Conservation (phyloP, 2,113 vertebrate genomes). For the Labeo catla region DNA sequence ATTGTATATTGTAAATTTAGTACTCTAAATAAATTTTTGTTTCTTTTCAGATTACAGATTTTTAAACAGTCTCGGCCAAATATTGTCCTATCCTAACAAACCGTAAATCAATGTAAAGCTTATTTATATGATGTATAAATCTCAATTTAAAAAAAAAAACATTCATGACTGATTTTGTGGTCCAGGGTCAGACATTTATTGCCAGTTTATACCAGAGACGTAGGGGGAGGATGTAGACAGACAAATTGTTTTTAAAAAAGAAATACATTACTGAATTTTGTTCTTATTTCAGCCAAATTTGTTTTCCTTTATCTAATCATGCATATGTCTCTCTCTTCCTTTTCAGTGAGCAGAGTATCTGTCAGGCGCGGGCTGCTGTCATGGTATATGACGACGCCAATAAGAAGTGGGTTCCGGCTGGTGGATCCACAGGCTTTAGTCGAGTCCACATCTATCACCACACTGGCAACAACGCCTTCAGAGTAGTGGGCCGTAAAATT, state of each 20-base stretch:
- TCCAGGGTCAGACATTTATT: neutral
- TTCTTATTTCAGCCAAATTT: neutral
- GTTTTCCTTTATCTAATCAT: neutral
- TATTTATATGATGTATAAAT: too few relatives aligned
- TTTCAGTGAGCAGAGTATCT: slow-evolving; percentile 98
- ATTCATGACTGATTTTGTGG: too few relatives aligned
- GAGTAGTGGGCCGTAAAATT: slow-evolving; percentile 98
- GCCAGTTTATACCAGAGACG: neutral
- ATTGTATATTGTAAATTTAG: too few relatives aligned
- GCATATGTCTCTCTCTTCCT: neutral
- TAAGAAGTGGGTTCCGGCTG: slow-evolving; percentile 98
- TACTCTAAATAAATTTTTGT: too few relatives aligned
- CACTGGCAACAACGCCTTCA: slow-evolving; percentile 97
- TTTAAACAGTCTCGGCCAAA: too few relatives aligned
- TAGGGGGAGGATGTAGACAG: neutral
- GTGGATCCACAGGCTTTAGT: slow-evolving; percentile 97
- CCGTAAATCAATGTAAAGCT: too few relatives aligned
- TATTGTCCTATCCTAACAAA: too few relatives aligned
- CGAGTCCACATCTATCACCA: slow-evolving; percentile 99
- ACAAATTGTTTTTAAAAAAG: neutral
- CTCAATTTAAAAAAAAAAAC: too few relatives aligned
- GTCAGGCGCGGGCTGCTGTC: slow-evolving; percentile 97
- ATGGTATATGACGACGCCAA: slow-evolving; percentile 99
- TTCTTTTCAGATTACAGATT: too few relatives aligned
- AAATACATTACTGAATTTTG: neutral